phyloP scores from a whole-genome alignment of 2,888 invertebrate species.

The Apodemia mormo region DNA sequence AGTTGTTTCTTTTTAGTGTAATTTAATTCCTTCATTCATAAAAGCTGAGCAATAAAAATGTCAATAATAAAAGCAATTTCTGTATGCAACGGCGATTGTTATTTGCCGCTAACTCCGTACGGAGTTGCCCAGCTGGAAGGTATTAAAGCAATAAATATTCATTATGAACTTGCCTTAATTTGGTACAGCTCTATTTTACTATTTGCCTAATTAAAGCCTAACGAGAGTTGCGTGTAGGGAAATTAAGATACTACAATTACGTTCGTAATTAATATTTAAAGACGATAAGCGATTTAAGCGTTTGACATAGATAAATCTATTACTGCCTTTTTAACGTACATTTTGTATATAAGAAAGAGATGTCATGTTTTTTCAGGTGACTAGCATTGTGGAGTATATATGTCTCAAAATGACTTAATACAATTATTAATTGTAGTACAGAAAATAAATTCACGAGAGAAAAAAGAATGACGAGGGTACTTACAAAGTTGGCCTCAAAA shows the following conservation, averaged over 20 bases:
- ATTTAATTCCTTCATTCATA: slow-evolving; percentile 24
- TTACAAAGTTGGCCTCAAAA: no score
- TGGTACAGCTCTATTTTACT: slow-evolving; percentile 70
- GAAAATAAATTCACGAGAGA: no score
- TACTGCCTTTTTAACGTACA: background rate
- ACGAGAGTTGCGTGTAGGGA: slow-evolving; percentile 44
- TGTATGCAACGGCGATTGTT: slow-evolving; percentile 64
- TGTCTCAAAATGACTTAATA: no score
- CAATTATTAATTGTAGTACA: no score
- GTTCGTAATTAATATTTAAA: slow-evolving; percentile 20
- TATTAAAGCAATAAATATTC: slow-evolving; percentile 80
- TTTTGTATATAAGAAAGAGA: background rate
- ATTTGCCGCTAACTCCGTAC: slow-evolving; percentile 52
- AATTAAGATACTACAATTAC: slow-evolving; percentile 27
- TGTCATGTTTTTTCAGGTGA: no score
- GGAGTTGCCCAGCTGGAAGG: slow-evolving; percentile 61
- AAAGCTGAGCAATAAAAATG: slow-evolving; percentile 45
- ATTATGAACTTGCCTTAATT: slow-evolving; percentile 78
- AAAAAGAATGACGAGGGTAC: no score
- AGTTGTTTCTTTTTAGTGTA: background rate
- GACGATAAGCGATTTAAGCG: background rate
- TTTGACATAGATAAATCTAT: no score
- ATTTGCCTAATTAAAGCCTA: slow-evolving; percentile 71
- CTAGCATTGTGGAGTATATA: no score
- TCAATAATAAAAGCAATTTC: slow-evolving; percentile 59